Evolutionary conservation across 2,888 invertebrate genomes (phyloP).

Genomic region (Pharmacophagus antenor): DNA sequence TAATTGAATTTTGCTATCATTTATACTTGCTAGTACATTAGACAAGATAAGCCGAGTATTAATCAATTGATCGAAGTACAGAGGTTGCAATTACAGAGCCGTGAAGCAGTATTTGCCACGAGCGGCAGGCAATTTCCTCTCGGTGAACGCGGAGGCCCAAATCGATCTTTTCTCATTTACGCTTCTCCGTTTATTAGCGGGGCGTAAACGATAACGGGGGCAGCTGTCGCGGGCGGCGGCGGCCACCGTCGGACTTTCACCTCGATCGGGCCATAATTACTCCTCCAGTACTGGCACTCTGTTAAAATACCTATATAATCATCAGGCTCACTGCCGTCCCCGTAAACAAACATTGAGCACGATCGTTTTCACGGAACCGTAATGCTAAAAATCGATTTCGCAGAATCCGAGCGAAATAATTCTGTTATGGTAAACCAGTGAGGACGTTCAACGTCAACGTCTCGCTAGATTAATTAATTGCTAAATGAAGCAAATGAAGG

Average conservation of each 20-base stretch:
- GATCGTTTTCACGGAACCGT: conserved; percentile 15
- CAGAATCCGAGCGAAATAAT: neutral
- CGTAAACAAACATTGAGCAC: conserved; percentile 19
- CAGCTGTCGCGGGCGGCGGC: conserved; percentile 29
- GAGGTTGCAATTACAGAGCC: neutral
- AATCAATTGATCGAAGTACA: neutral
- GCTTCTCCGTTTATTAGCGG: conserved; percentile 30
- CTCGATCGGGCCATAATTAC: conserved; percentile 61
- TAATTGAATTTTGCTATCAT: no score
- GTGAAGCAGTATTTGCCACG: conserved; percentile 4
- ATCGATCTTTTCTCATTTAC: conserved; percentile 31
- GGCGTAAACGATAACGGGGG: conserved; percentile 34
- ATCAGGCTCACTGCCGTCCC: conserved; percentile 30
- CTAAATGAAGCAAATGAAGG: neutral
- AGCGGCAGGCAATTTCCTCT: conserved; percentile 22
- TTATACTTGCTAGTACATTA: neutral
- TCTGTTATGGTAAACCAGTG: neutral
- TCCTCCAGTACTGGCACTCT: conserved; percentile 47
- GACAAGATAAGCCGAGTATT: neutral
- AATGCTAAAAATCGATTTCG: no score
- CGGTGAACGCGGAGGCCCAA: neutral
- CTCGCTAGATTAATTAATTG: neutral
- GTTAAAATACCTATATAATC: conserved; percentile 39
- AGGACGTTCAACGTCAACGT: neutral
- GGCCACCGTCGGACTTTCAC: conserved; percentile 54